These are phyloP conservation scores for Dendrocincla fuliginosa DNA, from an alignment of 2,797 vertebrate species.

Conservation along the genomic window DNA sequence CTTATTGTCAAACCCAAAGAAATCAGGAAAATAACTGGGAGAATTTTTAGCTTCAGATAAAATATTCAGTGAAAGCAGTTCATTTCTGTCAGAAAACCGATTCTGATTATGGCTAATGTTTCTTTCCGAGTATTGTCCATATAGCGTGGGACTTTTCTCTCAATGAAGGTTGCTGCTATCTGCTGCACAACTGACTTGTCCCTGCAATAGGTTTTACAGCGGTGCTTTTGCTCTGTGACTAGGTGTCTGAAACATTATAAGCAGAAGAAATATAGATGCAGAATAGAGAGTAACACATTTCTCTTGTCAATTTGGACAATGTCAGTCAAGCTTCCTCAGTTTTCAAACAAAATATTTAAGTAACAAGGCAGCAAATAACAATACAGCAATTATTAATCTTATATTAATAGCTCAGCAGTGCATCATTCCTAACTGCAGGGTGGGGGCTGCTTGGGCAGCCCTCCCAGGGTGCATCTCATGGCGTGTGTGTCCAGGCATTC, in stretches of 20 bases:
- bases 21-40: not conserved
- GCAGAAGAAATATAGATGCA: not conserved
- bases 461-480: rapidly evolving
- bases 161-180: not conserved
- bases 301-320: not conserved
- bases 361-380: not conserved
- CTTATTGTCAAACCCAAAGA: not conserved
- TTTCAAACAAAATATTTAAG: not conserved
- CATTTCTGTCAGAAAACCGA: not conserved
- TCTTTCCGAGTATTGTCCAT: not conserved
- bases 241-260: not conserved
- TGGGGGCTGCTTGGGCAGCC: not conserved
- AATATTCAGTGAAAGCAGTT: not conserved
- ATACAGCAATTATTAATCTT: not conserved
- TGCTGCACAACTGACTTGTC: not conserved
- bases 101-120: not conserved
- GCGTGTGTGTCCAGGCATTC: not conserved
- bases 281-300: not conserved
- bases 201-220: not conserved
- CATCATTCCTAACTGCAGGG: not conserved
- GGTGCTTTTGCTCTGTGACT: not conserved
- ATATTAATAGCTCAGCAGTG: not conserved
- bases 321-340: not conserved
- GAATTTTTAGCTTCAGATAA: not conserved
- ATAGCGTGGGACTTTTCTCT: not conserved